Percentiles rank a stretch among this genome's conserved stretches.
Conservation (phyloP, 2,888 invertebrate genomes). For the Gymnocheta viridis region DNA sequence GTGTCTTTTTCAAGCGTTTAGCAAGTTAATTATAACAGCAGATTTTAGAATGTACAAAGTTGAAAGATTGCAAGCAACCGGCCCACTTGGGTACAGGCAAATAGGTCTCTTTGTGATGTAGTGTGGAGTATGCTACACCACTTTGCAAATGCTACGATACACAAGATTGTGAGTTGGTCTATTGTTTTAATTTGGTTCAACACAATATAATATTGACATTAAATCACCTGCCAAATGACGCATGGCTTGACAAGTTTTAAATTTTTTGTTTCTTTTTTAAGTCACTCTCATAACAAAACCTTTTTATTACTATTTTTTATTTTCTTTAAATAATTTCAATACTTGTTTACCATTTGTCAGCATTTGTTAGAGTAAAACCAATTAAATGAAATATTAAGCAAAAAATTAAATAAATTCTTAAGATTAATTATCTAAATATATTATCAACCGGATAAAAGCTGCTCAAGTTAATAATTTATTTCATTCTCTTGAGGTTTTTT, state of each 20-base stretch:
- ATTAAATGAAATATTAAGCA: background rate
- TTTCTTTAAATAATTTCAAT: background rate
- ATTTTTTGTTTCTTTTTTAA: background rate
- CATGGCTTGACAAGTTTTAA: background rate
- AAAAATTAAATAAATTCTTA: background rate
- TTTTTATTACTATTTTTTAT: background rate
- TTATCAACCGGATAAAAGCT: conserved; percentile 53
- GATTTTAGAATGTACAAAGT: no score
- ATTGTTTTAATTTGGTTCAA: background rate
- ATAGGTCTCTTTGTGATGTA: no score
- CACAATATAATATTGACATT: background rate
- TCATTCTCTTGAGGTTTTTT: background rate
- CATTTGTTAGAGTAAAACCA: background rate
- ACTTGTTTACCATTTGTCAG: background rate
- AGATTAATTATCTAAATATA: conserved; percentile 48
- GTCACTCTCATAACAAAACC: background rate
- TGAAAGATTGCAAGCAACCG: no score
- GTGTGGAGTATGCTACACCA: no score
- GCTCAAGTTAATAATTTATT: conserved; percentile 24
- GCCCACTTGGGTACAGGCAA: no score
- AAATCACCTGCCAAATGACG: conserved; percentile 12
- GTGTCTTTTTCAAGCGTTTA: no score
- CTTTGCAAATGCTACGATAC: no score
- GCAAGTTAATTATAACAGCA: no score
- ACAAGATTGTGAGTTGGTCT: no score